A percentile compares a stretch with the other conserved stretches of the same genome.
phyloP scores from a whole-genome alignment of 2,797 vertebrate genomes.

The Sebastes oblongus region DNA sequence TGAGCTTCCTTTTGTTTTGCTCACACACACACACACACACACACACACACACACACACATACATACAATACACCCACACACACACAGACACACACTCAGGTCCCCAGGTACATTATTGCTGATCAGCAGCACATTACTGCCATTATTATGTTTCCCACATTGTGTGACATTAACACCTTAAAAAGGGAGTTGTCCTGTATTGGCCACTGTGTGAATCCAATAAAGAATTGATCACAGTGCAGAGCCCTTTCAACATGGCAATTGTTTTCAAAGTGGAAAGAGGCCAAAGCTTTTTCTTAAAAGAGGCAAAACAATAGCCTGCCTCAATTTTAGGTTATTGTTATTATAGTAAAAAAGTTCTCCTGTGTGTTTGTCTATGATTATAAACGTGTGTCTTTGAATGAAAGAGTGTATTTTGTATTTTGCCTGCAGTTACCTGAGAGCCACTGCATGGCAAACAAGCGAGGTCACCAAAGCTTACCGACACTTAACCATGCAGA shows the following conservation, averaged over 20 bases:
- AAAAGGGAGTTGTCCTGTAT: constrained; percentile 26
- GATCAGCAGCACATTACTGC: constrained; percentile 45
- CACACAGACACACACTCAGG: neutral
- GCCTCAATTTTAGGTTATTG: neutral
- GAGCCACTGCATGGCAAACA: neutral
- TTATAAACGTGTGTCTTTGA: neutral
- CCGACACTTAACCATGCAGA: neutral
- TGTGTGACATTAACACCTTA: constrained; percentile 32
- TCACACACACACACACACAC: neutral
- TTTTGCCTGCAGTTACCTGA: neutral
- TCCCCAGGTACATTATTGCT: constrained; percentile 16
- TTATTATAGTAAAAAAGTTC: neutral
- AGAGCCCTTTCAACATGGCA: constrained; percentile 11
- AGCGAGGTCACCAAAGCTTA: neutral
- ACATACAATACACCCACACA: neutral
- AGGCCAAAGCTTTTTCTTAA: constrained; percentile 4
- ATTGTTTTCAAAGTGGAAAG: constrained; percentile 14
- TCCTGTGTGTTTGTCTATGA: neutral
- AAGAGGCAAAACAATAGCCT: neutral
- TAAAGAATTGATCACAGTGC: constrained; percentile 28
- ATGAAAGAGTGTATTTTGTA: neutral
- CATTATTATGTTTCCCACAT: constrained; percentile 34
- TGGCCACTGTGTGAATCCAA: constrained; percentile 36
- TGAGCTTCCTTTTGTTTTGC: constrained; percentile 27
- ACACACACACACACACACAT: neutral